Conservation (phyloP, 2,888 invertebrate species). For the Augiades crinisus region DNA sequence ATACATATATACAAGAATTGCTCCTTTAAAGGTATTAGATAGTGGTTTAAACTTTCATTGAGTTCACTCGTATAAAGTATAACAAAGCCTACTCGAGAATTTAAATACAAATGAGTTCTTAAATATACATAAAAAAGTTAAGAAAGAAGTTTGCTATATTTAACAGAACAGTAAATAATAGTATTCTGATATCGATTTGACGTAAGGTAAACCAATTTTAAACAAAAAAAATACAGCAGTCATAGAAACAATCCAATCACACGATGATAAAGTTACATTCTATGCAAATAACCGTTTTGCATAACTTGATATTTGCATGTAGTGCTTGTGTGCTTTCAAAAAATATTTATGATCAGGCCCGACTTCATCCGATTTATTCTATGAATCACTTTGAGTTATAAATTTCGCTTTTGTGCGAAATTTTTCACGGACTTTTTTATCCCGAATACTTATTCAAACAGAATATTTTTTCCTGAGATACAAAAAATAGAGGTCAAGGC, state of each 20-base stretch:
- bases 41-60: too few relatives aligned
- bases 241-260: neutral
- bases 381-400: conserved; percentile 11
- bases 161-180: too few relatives aligned
- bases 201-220: too few relatives aligned
- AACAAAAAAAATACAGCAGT: neutral
- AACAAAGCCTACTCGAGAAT: too few relatives aligned
- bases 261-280: neutral
- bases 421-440: conserved; percentile 10
- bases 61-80: too few relatives aligned
- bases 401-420: conserved; percentile 6
- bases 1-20: too few relatives aligned
- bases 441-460: conserved; percentile 3
- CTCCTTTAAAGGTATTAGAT: too few relatives aligned
- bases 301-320: conserved; percentile 2
- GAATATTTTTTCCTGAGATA: conserved; percentile 4
- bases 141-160: too few relatives aligned
- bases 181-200: too few relatives aligned
- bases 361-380: conserved; percentile 13
- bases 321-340: conserved; percentile 1
- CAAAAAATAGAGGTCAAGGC: conserved; percentile 10
- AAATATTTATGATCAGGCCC: conserved; percentile 13
- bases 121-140: too few relatives aligned
- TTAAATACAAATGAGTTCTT: too few relatives aligned
- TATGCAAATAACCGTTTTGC: conserved; percentile 1